Percentiles rank a stretch among this genome's conserved stretches.
Conservation (phyloP, 1,140 invertebrate species). For the Hypothenemus hampei region DNA sequence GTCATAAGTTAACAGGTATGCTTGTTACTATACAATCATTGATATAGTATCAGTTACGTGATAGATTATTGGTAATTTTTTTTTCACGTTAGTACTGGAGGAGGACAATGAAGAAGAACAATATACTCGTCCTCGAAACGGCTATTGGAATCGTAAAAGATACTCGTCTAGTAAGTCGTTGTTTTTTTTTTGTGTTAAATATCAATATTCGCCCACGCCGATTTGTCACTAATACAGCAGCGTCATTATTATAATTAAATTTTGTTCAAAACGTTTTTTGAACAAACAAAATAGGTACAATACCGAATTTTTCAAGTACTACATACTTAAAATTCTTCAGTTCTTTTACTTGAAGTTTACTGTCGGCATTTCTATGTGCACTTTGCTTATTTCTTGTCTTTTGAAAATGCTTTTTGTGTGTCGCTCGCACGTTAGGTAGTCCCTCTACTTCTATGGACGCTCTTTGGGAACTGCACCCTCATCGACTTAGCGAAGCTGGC, state of each 20-base stretch:
- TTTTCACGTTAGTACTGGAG: slow-evolving; percentile 49
- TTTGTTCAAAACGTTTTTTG: background rate
- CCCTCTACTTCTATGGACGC: slow-evolving; percentile 61
- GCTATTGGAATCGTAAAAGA: slow-evolving; percentile 42
- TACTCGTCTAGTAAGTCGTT: slow-evolving; percentile 52
- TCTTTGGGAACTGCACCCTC: slow-evolving; percentile 62
- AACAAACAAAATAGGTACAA: no score
- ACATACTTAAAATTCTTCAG: background rate
- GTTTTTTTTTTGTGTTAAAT: no score
- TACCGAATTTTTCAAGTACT: background rate
- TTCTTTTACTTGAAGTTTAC: background rate
- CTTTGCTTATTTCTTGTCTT: slow-evolving; percentile 17
- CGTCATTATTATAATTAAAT: background rate
- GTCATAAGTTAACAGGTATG: slow-evolving; percentile 37
- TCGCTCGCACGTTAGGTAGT: slow-evolving; percentile 55
- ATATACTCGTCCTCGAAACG: slow-evolving; percentile 46
- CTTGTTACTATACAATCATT: background rate
- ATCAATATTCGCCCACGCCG: background rate
- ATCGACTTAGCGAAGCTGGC: slow-evolving; percentile 63
- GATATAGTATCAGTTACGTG: background rate
- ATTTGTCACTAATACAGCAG: background rate
- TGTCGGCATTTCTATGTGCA: background rate
- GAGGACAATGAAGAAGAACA: slow-evolving; percentile 49
- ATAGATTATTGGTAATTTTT: background rate
- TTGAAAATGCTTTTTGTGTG: slow-evolving; percentile 44